Base-by-base conservation (phyloP, 2,797 vertebrate genomes). In the Cirrhinus molitorella region DNA sequence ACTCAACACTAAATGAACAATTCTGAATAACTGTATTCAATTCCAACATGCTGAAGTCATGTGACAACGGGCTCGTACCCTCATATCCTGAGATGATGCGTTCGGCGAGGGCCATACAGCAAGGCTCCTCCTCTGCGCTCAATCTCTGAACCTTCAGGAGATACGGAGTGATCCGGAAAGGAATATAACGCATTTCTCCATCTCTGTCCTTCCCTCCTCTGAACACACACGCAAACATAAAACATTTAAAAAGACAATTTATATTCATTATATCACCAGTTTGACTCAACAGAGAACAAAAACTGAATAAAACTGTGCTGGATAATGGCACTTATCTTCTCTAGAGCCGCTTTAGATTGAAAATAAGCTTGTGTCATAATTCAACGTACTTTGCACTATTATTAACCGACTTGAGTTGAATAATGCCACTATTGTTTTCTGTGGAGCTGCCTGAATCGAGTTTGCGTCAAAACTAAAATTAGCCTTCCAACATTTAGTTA, bases 61-160 rank as follows among this genome's bases (percentile, higher is more conserved):
- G 17, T n/a, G 47, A 34, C 47, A 72, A 28, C 5, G 8, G 13
- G 31, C 31, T 6, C 91, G 84, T 90, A 96, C 97, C 97, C 92
- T 97, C 96, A 13, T 98, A 98, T 92, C 96, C 97, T 75, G 97
- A 98, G 90, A 95, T 97, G 88, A 97, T 95, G 89, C 96, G 97
- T 86, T 97, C 97, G 34, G 94, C 96, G 88, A 97, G 90, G 0
- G 93, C 94, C 72, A 99, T 90, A 67, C 97, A 98, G 89, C 97
- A 98, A 0, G 95, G 93, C 45, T 95, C 78, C 80, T 94, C 95
- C 1, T 91, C 85, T 70, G 93, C 93, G 0, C 67, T 86, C 37
- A 90, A 85, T 34, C 89, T 90, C 49, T 89, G 94, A 21, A 98
- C 92, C 0, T 93, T 96, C 83, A 97, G 92, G 90, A 95, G 90